These are phyloP conservation scores for Malurus elegans DNA, from an alignment of 2,113 vertebrate species.

Conservation along the genomic window DNA sequence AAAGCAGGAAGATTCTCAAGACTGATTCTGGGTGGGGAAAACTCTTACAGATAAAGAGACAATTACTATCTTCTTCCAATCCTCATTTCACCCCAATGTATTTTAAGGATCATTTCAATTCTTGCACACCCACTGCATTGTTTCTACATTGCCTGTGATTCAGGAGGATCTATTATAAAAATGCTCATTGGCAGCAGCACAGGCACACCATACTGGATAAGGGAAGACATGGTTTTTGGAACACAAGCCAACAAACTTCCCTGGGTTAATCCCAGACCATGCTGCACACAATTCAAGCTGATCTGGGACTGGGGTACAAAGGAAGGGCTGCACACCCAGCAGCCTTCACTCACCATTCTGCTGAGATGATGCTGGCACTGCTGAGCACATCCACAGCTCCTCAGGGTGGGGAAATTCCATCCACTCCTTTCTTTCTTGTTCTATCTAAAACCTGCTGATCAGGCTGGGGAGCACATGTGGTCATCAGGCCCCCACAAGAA, in stretches of 20 bases:
- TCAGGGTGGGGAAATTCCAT: fast-evolving
- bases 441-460: not conserved
- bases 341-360: not conserved
- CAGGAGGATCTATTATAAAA: not conserved
- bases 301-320: not conserved
- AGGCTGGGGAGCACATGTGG: not conserved
- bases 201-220: not conserved
- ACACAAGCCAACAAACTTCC: not conserved
- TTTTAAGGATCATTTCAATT: constrained; percentile 21
- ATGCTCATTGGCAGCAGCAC: not conserved
- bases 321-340: not conserved
- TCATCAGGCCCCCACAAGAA: not conserved
- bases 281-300: not conserved
- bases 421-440: not conserved
- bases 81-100: not conserved
- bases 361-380: fast-evolving
- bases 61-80: not conserved
- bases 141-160: not conserved
- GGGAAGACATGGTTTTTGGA: not conserved
- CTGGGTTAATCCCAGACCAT: not conserved
- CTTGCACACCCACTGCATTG: not conserved
- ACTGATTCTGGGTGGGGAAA: not conserved
- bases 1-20: constrained; percentile 17
- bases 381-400: fast-evolving
- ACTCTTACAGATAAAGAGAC: not conserved